Evolutionary conservation across 2,113 vertebrate species (phyloP), one percentile per base, ranked within the genome.

Genomic region (Spea bombifrons): DNA sequence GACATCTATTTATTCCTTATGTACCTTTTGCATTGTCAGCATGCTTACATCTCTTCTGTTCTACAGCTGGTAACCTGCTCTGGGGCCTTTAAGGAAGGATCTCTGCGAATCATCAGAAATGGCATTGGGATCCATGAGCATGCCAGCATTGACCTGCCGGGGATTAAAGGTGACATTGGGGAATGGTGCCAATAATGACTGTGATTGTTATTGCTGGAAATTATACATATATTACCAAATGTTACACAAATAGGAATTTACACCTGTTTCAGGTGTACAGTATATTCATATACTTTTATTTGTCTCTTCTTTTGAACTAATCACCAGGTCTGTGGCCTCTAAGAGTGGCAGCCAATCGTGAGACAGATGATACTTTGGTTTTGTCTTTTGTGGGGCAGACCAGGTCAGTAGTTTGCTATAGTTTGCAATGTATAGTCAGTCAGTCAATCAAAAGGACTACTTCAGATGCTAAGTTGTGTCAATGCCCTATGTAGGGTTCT

Each of bases 91-190:
- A 99, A 99, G 76, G 97, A 99, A 83, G 97, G 97, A 30, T 99
- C 97, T 0, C 91, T 99, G 15, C 88, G 97, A 78, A 99, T 99
- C 84, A 99, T 99, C 85, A 93, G 97, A 71, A 99, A 99, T 0
- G 97, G 97, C 78, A 99, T 99, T 6, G 97, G 97, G 47, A 99
- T 99, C 85, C 97, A 99, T 0, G 97, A 99, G 83, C 97, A 99
- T 0, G 97, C 97, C 89, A 99, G 97, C 89, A 99, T 99, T 1
- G 97, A 99, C 89, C 86, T 99, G 79, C 97, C 97, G 0, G 97
- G 97, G 76, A 99, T 99, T 84, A 99, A 99, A 96, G 97, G 97
- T 98, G 45, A 30, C 30, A 46, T 55, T 13, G 4, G 7, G 2
- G 55, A 0, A 10, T 53, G 16, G 50, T 44, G 8, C 12, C 5